Evolutionary conservation across 2,888 invertebrate genomes (phyloP).

Genomic region (Drosophila dives): DNA sequence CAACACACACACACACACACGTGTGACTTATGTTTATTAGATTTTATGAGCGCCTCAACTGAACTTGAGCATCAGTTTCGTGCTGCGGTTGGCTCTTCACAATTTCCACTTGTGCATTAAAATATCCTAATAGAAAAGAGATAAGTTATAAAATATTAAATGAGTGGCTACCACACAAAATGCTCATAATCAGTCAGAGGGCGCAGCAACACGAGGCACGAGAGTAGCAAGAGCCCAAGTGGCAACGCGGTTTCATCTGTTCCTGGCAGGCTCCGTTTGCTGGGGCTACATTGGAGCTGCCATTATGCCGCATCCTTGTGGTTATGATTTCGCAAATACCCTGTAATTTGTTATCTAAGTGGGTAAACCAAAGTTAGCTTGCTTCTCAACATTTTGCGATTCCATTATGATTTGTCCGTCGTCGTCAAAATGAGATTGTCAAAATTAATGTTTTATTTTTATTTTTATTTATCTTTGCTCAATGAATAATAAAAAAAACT

Average conservation of each 20-base stretch:
- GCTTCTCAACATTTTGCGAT: not conserved
- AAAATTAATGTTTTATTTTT: not conserved
- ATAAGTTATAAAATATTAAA: slow-evolving; percentile 77
- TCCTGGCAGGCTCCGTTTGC: slow-evolving; percentile 40
- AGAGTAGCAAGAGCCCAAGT: slow-evolving; percentile 29
- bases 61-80: slow-evolving; percentile 23
- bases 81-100: slow-evolving; percentile 48
- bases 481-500: not conserved
- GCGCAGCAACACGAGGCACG: slow-evolving; percentile 24
- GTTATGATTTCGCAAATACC: slow-evolving; percentile 55
- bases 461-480: not conserved
- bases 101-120: slow-evolving; percentile 53
- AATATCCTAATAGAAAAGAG: slow-evolving; percentile 79
- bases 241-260: slow-evolving; percentile 58
- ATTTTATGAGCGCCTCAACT: slow-evolving; percentile 57
- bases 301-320: slow-evolving; percentile 57
- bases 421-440: not conserved
- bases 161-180: slow-evolving; percentile 53
- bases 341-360: not conserved
- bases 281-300: slow-evolving; percentile 28
- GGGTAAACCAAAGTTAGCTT: not conserved
- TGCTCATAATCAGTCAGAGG: slow-evolving; percentile 58
- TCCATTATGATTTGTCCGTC: not conserved
- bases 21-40: slow-evolving; percentile 72
- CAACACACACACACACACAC: slow-evolving; percentile 8